These are phyloP conservation scores for Eubasilissa regina DNA, from an alignment of 1,140 invertebrate genomes.

Conservation along the genomic window DNA sequence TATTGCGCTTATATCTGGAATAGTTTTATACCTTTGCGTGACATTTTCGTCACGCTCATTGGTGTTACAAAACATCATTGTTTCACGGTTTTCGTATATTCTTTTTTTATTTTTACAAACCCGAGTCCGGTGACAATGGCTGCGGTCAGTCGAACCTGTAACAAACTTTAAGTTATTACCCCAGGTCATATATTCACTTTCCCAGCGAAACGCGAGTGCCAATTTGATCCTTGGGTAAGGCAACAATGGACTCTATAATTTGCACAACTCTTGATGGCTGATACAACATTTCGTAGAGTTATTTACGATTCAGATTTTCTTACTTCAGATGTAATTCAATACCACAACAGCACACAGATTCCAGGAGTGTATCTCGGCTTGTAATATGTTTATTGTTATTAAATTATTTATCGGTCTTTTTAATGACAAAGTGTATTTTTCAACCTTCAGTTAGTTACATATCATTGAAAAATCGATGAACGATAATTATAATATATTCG, in stretches of 20 bases:
- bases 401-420: no score
- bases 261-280: background rate
- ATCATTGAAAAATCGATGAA: no score
- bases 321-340: slow-evolving; percentile 17
- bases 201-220: background rate
- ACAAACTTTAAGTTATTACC: slow-evolving; percentile 33
- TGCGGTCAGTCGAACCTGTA: slow-evolving; percentile 27
- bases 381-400: background rate
- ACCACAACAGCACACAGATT: background rate
- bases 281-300: background rate
- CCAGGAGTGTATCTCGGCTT: slow-evolving; percentile 19
- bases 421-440: no score
- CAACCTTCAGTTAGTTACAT: no score
- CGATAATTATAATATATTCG: no score
- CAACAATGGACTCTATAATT: slow-evolving; percentile 18
- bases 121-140: slow-evolving; percentile 5
- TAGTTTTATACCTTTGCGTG: background rate
- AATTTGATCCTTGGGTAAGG: slow-evolving; percentile 2
- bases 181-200: slow-evolving; percentile 33
- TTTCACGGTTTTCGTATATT: background rate
- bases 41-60: slow-evolving; percentile 14
- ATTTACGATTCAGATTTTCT: slow-evolving; percentile 18
- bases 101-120: background rate
- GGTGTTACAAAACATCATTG: slow-evolving; percentile 28
- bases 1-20: background rate